phyloP scores from a whole-genome alignment of 23 tunicate genomes.

The Styela clava region DNA sequence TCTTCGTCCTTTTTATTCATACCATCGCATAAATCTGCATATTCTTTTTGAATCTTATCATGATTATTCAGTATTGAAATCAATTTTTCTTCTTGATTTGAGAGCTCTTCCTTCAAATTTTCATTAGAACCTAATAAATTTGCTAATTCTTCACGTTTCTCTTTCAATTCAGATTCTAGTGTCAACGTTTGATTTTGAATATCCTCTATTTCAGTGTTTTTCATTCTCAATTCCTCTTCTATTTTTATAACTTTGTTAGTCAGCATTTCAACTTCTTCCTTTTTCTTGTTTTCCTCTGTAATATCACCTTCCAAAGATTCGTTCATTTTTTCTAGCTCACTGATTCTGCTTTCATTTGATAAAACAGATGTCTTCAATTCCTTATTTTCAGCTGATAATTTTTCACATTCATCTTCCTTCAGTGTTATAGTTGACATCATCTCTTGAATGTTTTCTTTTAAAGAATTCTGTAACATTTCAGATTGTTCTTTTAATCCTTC shows the following conservation, averaged over 20 bases:
- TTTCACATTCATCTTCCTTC: conserved; percentile 4
- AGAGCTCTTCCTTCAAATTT: not conserved
- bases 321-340: not conserved
- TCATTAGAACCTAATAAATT: not conserved
- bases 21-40: not conserved
- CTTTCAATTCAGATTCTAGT: not conserved
- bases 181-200: not conserved
- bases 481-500: conserved; percentile 7
- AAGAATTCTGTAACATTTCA: conserved; percentile 16
- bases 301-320: not conserved
- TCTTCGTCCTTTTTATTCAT: not conserved
- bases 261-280: not conserved
- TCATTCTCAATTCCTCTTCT: not conserved
- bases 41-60: not conserved
- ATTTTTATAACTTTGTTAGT: not conserved
- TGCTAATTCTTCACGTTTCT: not conserved
- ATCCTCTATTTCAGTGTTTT: not conserved
- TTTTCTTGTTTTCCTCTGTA: not conserved
- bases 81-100: not conserved
- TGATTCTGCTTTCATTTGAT: not conserved
- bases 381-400: not conserved
- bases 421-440: not conserved
- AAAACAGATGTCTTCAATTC: not conserved
- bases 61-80: not conserved
- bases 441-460: conserved; percentile 10